phyloP scores from a whole-genome alignment of 2,888 invertebrate species.

The Pammene aurita region DNA sequence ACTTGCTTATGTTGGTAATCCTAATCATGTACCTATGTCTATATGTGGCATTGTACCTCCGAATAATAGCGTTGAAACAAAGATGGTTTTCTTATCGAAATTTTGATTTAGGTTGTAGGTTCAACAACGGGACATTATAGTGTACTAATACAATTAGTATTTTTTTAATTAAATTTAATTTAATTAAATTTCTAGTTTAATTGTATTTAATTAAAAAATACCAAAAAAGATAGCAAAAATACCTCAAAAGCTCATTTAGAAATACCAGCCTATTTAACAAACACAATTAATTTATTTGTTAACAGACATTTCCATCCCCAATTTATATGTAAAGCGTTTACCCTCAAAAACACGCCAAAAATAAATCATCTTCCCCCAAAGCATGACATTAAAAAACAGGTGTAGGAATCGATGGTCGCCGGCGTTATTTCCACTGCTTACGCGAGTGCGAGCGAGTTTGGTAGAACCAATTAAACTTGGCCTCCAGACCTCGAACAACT shows the following conservation, averaged over 20 bases:
- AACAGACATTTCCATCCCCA: constrained; percentile 2
- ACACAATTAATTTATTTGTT: not conserved
- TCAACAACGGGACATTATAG: too few relatives aligned
- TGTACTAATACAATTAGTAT: too few relatives aligned
- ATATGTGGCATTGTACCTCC: too few relatives aligned
- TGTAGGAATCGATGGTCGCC: constrained; percentile 45
- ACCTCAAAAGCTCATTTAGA: not conserved
- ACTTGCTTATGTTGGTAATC: too few relatives aligned
- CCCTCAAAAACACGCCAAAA: constrained; percentile 19
- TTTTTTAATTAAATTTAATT: too few relatives aligned
- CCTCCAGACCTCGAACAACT: not conserved
- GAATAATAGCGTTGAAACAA: too few relatives aligned
- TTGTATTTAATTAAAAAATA: too few relatives aligned
- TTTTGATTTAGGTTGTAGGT: too few relatives aligned
- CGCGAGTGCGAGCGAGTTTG: not conserved
- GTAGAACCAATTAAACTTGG: not conserved
- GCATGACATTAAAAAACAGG: constrained; percentile 46
- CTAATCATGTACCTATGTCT: too few relatives aligned
- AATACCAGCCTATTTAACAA: not conserved
- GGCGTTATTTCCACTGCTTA: not conserved
- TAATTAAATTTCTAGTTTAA: too few relatives aligned
- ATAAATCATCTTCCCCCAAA: constrained; percentile 26
- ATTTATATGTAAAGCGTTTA: constrained; percentile 21
- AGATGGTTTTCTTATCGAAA: too few relatives aligned
- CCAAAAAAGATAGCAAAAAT: too few relatives aligned